Evolutionary conservation across 2,888 invertebrate genomes (phyloP), one percentile per base, ranked within the genome.

Genomic region (Tetranychus truncatus): DNA sequence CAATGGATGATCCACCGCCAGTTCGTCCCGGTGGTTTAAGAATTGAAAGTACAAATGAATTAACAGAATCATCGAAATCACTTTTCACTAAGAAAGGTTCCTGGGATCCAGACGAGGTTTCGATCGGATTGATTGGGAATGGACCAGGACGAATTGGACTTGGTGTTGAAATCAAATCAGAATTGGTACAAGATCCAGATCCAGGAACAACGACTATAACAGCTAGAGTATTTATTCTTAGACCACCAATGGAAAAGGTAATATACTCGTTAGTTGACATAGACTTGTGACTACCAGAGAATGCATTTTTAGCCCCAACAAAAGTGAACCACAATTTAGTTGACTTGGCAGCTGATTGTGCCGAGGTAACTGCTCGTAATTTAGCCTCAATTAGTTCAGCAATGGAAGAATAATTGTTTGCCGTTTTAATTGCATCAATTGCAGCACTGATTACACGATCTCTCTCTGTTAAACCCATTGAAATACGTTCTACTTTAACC

Each of bases 291-390:
- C 11, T 15, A 24, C 69, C 69, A 69, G 21, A 24, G 21, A 69
- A 69, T 11, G 69, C 20, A 11, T 21, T 69, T 69, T 69, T 69
- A 20, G 69, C 34, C 34, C 69, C 69, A 69, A 69, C 69, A 24
- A 69, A 69, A 2, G 34, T 24, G 34, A 69, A 24, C 69, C 69
- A 69, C 11, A 69, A 11, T 69, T 69, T 11, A 20, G 20, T 69
- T 15, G 55, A 55, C 15, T 55, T 55, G 15, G 55, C 55, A 15
- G 55, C 55, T 55, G 55, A 55, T 55, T 55, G 55, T 15, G 55
- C 55, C 15, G 55, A 55, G 1, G 20, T 69, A 11, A 24, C 21
- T 6, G 20, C n/a, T 11, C 69, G 15, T 24, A 69, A 24, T 69
- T 24, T 69, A 24, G 69, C 11, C 5, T 69, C 69, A 5, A 69